Evolutionary conservation across 2,888 invertebrate species (phyloP).

Genomic region (Elysia crispata): DNA sequence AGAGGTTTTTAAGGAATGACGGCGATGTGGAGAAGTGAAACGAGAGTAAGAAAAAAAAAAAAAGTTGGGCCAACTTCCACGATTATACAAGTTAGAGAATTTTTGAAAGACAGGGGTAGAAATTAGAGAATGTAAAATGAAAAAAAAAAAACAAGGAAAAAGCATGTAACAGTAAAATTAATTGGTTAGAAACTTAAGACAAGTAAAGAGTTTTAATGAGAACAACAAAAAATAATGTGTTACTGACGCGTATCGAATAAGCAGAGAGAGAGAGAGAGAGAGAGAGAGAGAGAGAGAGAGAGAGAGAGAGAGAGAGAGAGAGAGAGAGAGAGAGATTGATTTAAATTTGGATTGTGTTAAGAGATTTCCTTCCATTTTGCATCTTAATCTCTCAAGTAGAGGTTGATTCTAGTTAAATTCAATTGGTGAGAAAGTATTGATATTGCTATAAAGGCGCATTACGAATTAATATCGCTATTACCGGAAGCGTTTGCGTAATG

Average conservation of each 20-base stretch:
- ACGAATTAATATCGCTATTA: too few relatives aligned
- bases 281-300: conserved; percentile 23
- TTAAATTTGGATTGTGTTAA: background rate
- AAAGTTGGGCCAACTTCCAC: background rate
- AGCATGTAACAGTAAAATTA: too few relatives aligned
- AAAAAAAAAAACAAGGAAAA: too few relatives aligned
- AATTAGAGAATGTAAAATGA: background rate
- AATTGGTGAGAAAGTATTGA: too few relatives aligned
- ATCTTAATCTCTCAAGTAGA: background rate
- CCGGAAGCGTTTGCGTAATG: too few relatives aligned
- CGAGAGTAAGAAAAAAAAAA: background rate
- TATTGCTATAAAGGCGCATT: too few relatives aligned
- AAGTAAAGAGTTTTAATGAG: too few relatives aligned
- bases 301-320: conserved; percentile 15
- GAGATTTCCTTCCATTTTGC: too few relatives aligned
- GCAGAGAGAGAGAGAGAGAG: conserved; percentile 10
- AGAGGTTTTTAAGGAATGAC: background rate
- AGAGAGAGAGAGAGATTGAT: conserved; percentile 6
- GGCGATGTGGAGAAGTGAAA: background rate
- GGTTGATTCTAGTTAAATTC: background rate
- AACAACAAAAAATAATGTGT: background rate
- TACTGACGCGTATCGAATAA: background rate
- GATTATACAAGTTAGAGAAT: background rate
- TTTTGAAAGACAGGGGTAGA: background rate
- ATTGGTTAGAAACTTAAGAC: too few relatives aligned